Evolutionary conservation across 2,113 vertebrate species (phyloP).

Genomic region (Chrysemys picta): DNA sequence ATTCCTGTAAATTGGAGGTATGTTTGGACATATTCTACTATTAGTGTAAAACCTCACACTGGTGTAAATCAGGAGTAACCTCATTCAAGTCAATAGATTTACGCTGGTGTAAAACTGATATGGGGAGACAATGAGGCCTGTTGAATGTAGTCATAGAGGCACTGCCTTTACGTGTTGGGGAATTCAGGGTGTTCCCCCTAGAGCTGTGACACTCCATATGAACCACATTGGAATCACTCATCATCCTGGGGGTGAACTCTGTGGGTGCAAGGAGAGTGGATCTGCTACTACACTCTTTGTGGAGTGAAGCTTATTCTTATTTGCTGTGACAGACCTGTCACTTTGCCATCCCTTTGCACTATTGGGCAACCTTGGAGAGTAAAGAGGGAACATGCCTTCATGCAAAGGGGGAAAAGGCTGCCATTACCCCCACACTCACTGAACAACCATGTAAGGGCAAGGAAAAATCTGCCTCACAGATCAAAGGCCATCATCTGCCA

Average conservation of each 20-base stretch:
- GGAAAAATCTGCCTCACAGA: background rate
- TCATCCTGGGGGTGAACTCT: background rate
- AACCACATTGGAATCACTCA: background rate
- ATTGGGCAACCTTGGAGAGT: background rate
- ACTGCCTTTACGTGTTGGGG: background rate
- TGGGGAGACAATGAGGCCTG: background rate
- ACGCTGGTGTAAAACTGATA: background rate
- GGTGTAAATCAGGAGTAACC: background rate
- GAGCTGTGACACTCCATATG: background rate
- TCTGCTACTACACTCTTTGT: background rate
- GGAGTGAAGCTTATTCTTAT: background rate
- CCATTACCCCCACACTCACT: background rate
- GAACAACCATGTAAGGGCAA: background rate
- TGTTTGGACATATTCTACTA: background rate
- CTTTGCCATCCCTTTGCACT: background rate
- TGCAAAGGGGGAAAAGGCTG: background rate
- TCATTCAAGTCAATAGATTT: background rate
- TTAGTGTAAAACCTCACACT: background rate
- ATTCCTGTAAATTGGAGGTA: background rate
- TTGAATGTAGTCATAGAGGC: background rate
- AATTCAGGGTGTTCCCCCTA: background rate
- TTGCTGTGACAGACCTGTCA: background rate
- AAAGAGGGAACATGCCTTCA: background rate
- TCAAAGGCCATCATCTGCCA: background rate
- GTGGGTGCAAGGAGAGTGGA: background rate